phyloP scores from a whole-genome alignment of 2,113 vertebrate species.

The Atractosteus spatula region DNA sequence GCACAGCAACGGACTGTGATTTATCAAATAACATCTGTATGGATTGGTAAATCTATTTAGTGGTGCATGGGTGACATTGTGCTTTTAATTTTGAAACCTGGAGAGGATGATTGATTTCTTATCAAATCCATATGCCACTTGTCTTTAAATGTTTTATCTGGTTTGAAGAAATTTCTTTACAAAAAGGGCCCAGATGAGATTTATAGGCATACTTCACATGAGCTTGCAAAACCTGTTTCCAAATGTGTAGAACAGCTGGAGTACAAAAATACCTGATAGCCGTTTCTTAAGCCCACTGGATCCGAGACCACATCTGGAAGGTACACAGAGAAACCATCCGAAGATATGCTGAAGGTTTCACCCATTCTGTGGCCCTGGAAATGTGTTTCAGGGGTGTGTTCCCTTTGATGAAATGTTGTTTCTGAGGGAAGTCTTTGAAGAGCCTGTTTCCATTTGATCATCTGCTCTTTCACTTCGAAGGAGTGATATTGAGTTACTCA shows the following conservation, averaged over 20 bases:
- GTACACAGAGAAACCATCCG: neutral
- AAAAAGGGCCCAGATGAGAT: constrained; percentile 33
- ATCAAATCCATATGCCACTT: too few species aligned
- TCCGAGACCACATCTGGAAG: neutral
- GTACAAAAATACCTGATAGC: constrained; percentile 4
- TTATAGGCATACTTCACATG: constrained; percentile 15
- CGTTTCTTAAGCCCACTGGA: neutral
- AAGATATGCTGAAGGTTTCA: too few species aligned
- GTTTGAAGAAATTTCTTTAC: constrained; percentile 42
- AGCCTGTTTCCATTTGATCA: neutral
- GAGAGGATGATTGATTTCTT: too few species aligned
- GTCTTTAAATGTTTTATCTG: neutral
- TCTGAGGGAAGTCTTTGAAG: neutral
- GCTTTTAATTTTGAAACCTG: neutral
- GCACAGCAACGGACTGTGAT: too few species aligned
- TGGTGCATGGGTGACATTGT: neutral
- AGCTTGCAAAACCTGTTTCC: constrained; percentile 25
- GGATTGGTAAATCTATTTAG: too few species aligned
- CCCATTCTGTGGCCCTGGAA: neutral
- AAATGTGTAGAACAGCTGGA: constrained; percentile 51
- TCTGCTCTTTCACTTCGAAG: too few species aligned
- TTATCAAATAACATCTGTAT: too few species aligned
- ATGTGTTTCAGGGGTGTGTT: neutral
- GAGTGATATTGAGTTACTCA: too few species aligned
- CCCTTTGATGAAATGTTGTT: neutral